Base-by-base conservation (phyloP, 2,888 invertebrate species). In the Coenonympha glycerion region DNA sequence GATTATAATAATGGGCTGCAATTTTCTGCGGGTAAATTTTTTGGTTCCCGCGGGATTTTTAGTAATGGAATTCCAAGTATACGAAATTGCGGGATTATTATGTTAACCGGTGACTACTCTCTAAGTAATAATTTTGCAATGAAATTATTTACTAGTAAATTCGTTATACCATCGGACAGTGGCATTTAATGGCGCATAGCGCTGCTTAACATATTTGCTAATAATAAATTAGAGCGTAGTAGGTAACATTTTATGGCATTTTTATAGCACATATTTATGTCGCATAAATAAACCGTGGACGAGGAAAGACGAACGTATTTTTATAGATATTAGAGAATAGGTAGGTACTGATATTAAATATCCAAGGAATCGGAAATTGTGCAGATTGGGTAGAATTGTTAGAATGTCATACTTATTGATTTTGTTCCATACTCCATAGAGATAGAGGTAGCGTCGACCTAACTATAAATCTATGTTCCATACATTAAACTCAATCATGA, bases 151-250 rank as follows among this genome's bases (percentile, higher is more conserved):
- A 28, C 36, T 28, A 36, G 28, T 49, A 49, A 36, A 36, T 30
- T 9, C 31, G 26, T 16, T 40, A 34, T 26, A 44, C 44, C 31
- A 21, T 15, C 30, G 31, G 21, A 30, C 15, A 31, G 13, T 33
- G 22, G 44, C 31, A 21, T 44, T 44, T 44, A 44, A 31, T 44
- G 13, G 31, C 31, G 15, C 34, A 34, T 45, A 28, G 3, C 15
- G 16, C 16, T 45, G 45, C 34, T 22, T 24, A 45, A 45, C 45
- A 45, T 45, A 45, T 45, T 45, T 45, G 24, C 45, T 24, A 45
- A 34, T 34, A 24, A 45, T 34, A 21, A 33, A 24, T 42, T 42
- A 21, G 30, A 42, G 16, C 24, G 45, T 22, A 34, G 22, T 21
- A 45, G n/a, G n/a, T n/a, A n/a, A n/a, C 24, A 45, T 24, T 45